Conservation (phyloP, 2,888 invertebrate genomes). For the Ceraclea dissimilis region DNA sequence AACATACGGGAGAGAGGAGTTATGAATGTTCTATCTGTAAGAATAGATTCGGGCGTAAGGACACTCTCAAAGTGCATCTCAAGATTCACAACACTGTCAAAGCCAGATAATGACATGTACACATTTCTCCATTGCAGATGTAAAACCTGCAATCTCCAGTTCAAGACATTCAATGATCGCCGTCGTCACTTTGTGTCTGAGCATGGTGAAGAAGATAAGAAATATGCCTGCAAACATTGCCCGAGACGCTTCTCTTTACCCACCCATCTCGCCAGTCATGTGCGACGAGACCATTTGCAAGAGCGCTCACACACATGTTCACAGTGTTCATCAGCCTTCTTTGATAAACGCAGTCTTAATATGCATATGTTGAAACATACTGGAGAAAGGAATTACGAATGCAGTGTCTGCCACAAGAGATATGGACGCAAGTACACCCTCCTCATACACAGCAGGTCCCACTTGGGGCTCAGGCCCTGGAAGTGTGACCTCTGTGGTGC, state of each 20-base stretch:
- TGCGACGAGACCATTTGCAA: slow-evolving; percentile 12
- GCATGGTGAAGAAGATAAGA: slow-evolving; percentile 13
- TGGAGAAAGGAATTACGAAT: slow-evolving; percentile 8
- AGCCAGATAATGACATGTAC: no score
- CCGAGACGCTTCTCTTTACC: slow-evolving; percentile 9
- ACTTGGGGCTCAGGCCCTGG: slow-evolving; percentile 10
- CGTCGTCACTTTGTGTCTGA: slow-evolving; percentile 10
- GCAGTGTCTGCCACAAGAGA: slow-evolving; percentile 12
- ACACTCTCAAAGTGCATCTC: slow-evolving; percentile 17
- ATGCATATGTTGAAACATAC: slow-evolving; percentile 15
- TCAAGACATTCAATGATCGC: slow-evolving; percentile 10
- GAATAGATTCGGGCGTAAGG: slow-evolving; percentile 9
- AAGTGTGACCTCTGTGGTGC: slow-evolving; percentile 11
- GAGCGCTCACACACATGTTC: slow-evolving; percentile 11
- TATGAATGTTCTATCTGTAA: slow-evolving; percentile 11
- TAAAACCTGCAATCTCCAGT: slow-evolving; percentile 10
- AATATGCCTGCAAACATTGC: slow-evolving; percentile 15
- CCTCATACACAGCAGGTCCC: slow-evolving; percentile 15
- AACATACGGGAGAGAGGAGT: slow-evolving; percentile 12
- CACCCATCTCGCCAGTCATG: slow-evolving; percentile 10
- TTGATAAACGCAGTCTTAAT: slow-evolving; percentile 5
- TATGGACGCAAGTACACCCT: slow-evolving; percentile 15
- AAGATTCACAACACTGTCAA: slow-evolving; percentile 13
- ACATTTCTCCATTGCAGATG: slow-evolving; percentile 12
- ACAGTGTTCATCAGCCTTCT: slow-evolving; percentile 9